phyloP scores from a whole-genome alignment of 2,113 vertebrate genomes.

The Nothobranchius kuhntae region DNA sequence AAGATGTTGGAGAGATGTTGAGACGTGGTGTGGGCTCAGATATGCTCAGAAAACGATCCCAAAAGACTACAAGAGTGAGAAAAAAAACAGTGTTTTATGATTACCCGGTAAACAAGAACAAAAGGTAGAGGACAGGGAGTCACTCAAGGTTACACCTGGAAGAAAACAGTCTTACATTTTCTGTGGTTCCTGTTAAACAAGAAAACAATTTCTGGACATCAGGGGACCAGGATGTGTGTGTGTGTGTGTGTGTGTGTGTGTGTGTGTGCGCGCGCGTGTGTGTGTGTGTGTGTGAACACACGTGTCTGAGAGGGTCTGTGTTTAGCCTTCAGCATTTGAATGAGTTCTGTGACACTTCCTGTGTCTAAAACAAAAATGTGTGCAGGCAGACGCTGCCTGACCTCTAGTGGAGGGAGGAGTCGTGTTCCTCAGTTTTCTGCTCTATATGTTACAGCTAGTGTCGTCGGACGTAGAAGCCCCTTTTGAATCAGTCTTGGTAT shows the following conservation, averaged over 20 bases:
- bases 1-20: slow-evolving; percentile 10
- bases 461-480: not conserved
- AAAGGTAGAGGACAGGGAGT: not conserved
- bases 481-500: slow-evolving; percentile 16
- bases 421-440: slow-evolving; percentile 38
- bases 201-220: slow-evolving; percentile 36
- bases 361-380: slow-evolving; percentile 52
- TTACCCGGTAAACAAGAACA: slow-evolving; percentile 4
- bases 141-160: slow-evolving; percentile 24
- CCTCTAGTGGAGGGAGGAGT: slow-evolving; percentile 49
- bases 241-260: no score
- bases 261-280: no score
- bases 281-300: not conserved
- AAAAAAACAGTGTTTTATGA: slow-evolving; percentile 20
- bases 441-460: slow-evolving; percentile 36
- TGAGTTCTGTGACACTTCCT: slow-evolving; percentile 22
- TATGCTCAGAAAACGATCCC: slow-evolving; percentile 7
- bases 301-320: slow-evolving; percentile 23
- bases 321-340: slow-evolving; percentile 58
- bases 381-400: slow-evolving; percentile 49
- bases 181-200: slow-evolving; percentile 12
- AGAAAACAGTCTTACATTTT: slow-evolving; percentile 16
- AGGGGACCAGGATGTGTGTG: slow-evolving; percentile 4
- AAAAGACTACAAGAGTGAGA: not conserved
- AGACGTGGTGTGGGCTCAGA: slow-evolving; percentile 9